Base-by-base conservation (phyloP, 2,113 vertebrate genomes). In the Boleophthalmus pectinirostris region DNA sequence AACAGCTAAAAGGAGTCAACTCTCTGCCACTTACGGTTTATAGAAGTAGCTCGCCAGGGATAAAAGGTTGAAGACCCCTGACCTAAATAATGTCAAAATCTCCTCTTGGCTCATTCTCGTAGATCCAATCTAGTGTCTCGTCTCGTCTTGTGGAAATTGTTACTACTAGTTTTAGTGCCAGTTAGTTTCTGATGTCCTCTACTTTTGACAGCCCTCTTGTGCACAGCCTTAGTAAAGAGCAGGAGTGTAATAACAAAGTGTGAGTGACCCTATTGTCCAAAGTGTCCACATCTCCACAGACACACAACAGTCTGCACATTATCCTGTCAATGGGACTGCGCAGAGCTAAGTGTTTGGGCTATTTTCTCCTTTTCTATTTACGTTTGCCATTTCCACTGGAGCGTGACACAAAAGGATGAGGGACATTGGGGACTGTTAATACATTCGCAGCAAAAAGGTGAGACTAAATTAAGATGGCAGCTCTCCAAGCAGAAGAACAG, bases 381-480 rank as follows among this genome's bases (percentile, higher is more conserved):
- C 20, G 20, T 53, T 53, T n/a, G 51, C 51, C 49, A n/a, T n/a
- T 20, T 53, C 51, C 18, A 53, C 1, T n/a, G 51, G 51, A 53
- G 51, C 51, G 18, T 53, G 51, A 53, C 51, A 53, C 18, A 38
- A 53, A 53, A 53, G 20, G 51, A 53, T n/a, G 51, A 51, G 51
- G 51, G 51, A 53, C 51, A 53, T n/a, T n/a, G 20, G 51, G 51
- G 51, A 53, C 51, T 53, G 20, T 53, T 53, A 53, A 53, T 53
- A 53, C 51, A 20, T 53, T 53, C 1, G 6, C 51, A 20, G 51
- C 18, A 53, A 53, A 53, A 53, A 53, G 51, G 51, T 53, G 51
- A 53, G 51, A 53, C 51, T n/a, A 53, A 53, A 53, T 53, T n/a
- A 53, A 53, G 51, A n/a, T 53, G 51, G 51, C 51, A 53, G 18